Conservation (phyloP, 2,113 vertebrate species). For the Nannobrachium achirus region DNA sequence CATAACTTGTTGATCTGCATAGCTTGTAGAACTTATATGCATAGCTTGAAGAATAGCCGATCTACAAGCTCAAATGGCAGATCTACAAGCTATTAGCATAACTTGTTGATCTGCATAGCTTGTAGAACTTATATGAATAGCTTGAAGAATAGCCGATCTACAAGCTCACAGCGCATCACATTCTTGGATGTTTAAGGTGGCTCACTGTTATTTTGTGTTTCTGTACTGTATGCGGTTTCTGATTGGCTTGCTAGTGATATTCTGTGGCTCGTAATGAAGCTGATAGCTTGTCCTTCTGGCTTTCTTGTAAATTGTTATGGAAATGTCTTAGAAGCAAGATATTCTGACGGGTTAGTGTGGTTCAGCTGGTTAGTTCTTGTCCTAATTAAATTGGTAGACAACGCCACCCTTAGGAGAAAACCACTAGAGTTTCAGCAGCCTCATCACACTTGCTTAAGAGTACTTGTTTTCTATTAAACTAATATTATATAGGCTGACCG, state of each 20-base stretch:
- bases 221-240: conserved; percentile 16
- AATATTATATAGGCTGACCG: neutral
- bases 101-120: too few species aligned
- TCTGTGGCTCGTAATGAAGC: neutral
- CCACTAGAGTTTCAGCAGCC: neutral
- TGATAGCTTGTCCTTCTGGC: conserved; percentile 14
- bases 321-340: conserved; percentile 13
- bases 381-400: conserved; percentile 15
- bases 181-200: too few species aligned
- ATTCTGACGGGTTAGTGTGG: conserved; percentile 7
- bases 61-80: too few species aligned
- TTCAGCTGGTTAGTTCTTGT: conserved; percentile 6
- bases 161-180: too few species aligned
- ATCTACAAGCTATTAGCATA: too few species aligned
- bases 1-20: too few species aligned
- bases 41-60: too few species aligned
- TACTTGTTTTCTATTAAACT: conserved; percentile 17
- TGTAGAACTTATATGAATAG: too few species aligned
- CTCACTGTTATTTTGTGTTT: conserved; percentile 31
- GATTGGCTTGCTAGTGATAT: conserved; percentile 6
- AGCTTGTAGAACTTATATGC: too few species aligned
- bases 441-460: conserved; percentile 12
- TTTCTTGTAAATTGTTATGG: conserved; percentile 10
- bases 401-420: conserved; percentile 8
- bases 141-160: too few species aligned